Evolutionary conservation across 1,140 invertebrate species (phyloP), one percentile per base, ranked within the genome.

Genomic region (Cyphomyrmex costatus): DNA sequence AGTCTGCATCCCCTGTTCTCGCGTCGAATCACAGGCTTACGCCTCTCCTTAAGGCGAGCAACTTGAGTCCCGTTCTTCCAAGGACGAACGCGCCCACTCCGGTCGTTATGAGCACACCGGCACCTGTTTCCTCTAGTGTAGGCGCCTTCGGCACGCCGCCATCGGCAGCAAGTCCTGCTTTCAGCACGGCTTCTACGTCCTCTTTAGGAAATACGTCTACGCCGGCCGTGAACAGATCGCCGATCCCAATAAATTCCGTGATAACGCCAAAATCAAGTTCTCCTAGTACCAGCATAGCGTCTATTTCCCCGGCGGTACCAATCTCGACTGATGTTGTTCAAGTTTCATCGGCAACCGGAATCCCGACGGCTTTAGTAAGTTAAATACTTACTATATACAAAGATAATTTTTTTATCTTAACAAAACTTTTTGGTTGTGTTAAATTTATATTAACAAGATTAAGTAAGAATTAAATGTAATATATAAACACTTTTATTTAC

Each of bases 171-270:
- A 94, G 94, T 90, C 92, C 94, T 65, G 94, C 92, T 24, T 95
- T 95, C n/a, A 94, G 94, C n/a, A 93, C 93, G 49, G 92, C 95
- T 5, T 94, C 95, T 24, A 94, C 95, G 5, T 95, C 95, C 3
- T 93, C 94, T 7, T 86, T 95, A 53, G 88, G 92, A 30, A 92
- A 93, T 80, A 87, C 93, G 71, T 85, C 95, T 58, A 92, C 95
- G 86, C 74, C 95, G 80, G 88, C 92, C 80, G 46, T 94, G 19
- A 96, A 94, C 89, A 94, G 95, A 89, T 95, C 94, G 86, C 93
- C 95, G 53, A 90, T 93, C 24, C 93, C 92, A 8, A 86, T 93
- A 24, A 93, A 89, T 85, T 84, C 84, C 3, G 85, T n/a, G 19
- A 83, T 88, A 0, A 92, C 90, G 0, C 87, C 91, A 30, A 85